Evolutionary conservation across 2,113 vertebrate genomes (phyloP).

Genomic region (Castor canadensis): DNA sequence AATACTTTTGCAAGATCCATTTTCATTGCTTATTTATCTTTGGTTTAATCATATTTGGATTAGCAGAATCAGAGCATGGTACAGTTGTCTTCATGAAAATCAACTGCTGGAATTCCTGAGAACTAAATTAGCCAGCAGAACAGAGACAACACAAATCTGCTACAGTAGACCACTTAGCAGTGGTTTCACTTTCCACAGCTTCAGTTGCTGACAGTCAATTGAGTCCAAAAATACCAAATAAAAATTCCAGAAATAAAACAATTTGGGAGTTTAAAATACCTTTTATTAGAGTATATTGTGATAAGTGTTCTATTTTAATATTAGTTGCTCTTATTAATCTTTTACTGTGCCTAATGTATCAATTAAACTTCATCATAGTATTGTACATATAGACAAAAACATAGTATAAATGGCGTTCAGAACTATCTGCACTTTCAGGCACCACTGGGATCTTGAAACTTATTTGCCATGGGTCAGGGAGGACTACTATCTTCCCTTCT

Average conservation of each 20-base stretch:
- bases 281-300: neutral
- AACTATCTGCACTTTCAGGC: neutral
- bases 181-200: neutral
- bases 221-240: neutral
- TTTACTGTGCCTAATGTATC: neutral
- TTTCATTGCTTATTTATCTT: conserved; percentile 44
- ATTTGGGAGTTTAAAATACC: neutral
- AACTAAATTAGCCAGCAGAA: conserved; percentile 12
- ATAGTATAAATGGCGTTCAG: neutral
- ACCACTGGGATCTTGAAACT: neutral
- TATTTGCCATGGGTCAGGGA: too few relatives aligned
- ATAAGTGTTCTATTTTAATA: neutral
- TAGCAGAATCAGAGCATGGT: neutral
- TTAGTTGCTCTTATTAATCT: neutral
- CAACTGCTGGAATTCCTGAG: neutral
- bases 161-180: too few relatives aligned
- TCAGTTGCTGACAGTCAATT: neutral
- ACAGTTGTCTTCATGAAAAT: conserved; percentile 9
- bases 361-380: neutral
- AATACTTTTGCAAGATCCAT: conserved; percentile 14
- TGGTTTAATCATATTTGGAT: conserved; percentile 39
- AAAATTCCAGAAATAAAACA: neutral
- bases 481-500: neutral
- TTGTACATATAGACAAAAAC: neutral
- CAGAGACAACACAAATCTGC: neutral